Percentiles rank a stretch among this genome's conserved stretches.
Evolutionary conservation across 2,888 invertebrate genomes (phyloP).

Genomic region (Orthonevra nobilis): DNA sequence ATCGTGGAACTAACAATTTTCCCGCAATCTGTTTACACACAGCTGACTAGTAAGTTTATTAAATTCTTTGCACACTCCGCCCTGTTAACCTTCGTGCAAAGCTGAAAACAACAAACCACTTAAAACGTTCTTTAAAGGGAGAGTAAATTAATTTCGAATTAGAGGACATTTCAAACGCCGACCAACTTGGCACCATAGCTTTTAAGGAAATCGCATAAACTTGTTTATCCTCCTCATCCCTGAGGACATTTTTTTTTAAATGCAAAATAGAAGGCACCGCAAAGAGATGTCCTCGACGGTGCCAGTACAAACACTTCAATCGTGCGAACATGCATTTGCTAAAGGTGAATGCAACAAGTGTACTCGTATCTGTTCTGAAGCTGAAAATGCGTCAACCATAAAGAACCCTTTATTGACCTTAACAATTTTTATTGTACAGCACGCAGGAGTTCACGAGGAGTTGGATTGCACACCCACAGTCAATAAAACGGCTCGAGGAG

Average conservation of each 20-base stretch:
- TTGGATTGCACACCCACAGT: no score
- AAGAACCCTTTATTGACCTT: constrained; percentile 60
- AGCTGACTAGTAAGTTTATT: constrained; percentile 31
- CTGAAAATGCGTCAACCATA: constrained; percentile 27
- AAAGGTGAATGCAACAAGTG: constrained; percentile 51
- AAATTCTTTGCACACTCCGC: background rate
- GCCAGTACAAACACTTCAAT: background rate
- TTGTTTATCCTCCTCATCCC: background rate
- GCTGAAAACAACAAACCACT: no score
- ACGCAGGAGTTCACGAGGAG: background rate
- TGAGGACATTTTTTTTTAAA: no score
- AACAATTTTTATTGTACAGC: constrained; percentile 51
- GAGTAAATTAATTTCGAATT: constrained; percentile 24
- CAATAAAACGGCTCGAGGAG: no score
- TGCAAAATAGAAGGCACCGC: no score
- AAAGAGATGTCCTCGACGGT: no score
- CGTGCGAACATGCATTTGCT: constrained; percentile 30
- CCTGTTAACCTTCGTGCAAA: no score
- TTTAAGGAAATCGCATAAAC: constrained; percentile 35
- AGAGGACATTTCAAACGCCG: constrained; percentile 7
- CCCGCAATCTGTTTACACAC: constrained; percentile 21
- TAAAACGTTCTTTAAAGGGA: background rate
- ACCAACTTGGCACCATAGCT: constrained; percentile 46
- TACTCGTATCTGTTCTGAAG: background rate
- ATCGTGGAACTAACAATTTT: background rate